A percentile compares a stretch with the other conserved stretches of the same genome.
phyloP scores from a whole-genome alignment of 2,888 invertebrate species.

The Ormyrus rosae region DNA sequence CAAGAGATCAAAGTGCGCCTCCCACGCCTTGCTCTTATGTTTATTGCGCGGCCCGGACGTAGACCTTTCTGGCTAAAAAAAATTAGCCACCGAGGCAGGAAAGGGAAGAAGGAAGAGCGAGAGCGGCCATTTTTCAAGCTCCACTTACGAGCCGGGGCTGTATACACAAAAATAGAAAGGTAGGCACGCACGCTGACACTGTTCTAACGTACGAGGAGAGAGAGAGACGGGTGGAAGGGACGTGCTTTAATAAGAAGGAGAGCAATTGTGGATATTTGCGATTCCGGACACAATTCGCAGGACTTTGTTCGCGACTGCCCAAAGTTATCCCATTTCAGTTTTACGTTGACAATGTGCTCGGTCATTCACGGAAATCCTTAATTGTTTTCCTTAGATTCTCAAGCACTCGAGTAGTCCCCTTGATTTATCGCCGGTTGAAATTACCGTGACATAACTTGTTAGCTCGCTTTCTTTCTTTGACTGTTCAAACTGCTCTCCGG shows the following conservation, averaged over 20 bases:
- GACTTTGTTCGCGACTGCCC: neutral
- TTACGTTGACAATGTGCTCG: constrained; percentile 20
- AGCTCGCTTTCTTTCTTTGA: too few relatives aligned
- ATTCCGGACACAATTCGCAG: constrained; percentile 22
- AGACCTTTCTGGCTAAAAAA: too few relatives aligned
- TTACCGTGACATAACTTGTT: neutral
- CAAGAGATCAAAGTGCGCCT: too few relatives aligned
- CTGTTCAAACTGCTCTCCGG: too few relatives aligned
- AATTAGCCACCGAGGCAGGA: too few relatives aligned
- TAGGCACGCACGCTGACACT: neutral
- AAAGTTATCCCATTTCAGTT: constrained; percentile 45
- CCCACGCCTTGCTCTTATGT: too few relatives aligned
- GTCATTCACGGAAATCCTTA: constrained; percentile 19
- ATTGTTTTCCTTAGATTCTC: constrained; percentile 19
- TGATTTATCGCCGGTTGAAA: constrained; percentile 5
- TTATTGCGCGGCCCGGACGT: too few relatives aligned
- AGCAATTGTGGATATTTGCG: constrained; percentile 30
- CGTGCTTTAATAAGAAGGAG: constrained; percentile 1
- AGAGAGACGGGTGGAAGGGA: neutral
- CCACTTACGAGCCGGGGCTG: neutral
- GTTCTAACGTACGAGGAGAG: neutral
- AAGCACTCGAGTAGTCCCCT: neutral
- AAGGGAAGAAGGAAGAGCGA: too few relatives aligned
- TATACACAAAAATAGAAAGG: neutral
- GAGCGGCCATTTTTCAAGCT: neutral